Conservation (phyloP, 2,797 vertebrate genomes). For the Acanthurus lineatus region DNA sequence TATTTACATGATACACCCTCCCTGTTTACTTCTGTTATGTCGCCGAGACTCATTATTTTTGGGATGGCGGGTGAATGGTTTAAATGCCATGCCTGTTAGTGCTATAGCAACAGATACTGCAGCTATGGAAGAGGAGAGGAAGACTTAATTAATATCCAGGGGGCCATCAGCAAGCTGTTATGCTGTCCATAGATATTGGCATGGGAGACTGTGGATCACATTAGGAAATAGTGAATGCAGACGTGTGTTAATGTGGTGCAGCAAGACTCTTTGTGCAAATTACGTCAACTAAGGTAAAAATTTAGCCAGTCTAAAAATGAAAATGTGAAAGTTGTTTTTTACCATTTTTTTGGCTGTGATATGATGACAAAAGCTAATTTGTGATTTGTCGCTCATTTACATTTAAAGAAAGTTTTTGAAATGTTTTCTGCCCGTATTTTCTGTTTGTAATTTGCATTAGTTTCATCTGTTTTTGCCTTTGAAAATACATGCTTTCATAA, state of each 20-base stretch:
- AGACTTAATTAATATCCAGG: conserved; percentile 76
- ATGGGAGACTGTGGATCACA: conserved; percentile 48
- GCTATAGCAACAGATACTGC: conserved; percentile 52
- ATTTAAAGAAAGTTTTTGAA: conserved; percentile 26
- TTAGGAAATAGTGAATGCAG: conserved; percentile 49
- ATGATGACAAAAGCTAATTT: conserved; percentile 49
- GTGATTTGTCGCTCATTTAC: conserved; percentile 23
- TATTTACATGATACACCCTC: conserved; percentile 26
- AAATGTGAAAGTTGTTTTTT: neutral
- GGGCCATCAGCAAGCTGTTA: conserved; percentile 60
- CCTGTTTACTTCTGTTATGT: conserved; percentile 29
- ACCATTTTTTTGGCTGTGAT: conserved; percentile 11
- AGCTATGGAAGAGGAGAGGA: conserved; percentile 53
- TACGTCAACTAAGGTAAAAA: conserved; percentile 26
- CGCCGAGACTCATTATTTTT: conserved; percentile 62
- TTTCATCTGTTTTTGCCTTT: conserved; percentile 23
- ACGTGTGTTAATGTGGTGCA: conserved; percentile 45
- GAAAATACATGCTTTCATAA: conserved; percentile 22
- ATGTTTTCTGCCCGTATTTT: conserved; percentile 16
- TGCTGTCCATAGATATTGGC: conserved; percentile 44
- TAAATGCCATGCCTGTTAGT: conserved; percentile 71
- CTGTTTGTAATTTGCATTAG: conserved; percentile 18
- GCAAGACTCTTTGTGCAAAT: conserved; percentile 34
- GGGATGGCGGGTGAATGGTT: conserved; percentile 27
- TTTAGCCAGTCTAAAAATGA: conserved; percentile 29